phyloP scores from a whole-genome alignment of 2,888 invertebrate species.

The Andrena trimmerana region DNA sequence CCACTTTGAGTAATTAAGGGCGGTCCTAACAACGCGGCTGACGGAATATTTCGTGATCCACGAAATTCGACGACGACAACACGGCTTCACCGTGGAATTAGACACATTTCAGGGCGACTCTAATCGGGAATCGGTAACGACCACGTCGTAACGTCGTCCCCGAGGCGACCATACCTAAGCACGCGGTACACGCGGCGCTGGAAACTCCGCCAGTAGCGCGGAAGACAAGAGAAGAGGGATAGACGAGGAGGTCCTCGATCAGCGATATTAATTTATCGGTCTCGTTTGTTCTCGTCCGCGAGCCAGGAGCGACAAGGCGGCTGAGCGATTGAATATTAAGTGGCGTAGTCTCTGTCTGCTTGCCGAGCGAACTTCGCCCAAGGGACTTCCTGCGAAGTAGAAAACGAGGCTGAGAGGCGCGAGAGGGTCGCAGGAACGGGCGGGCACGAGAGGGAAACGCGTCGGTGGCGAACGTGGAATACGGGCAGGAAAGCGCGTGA shows the following conservation, averaged over 20 bases:
- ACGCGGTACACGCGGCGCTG: background rate
- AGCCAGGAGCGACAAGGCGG: constrained; percentile 57
- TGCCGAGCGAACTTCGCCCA: constrained; percentile 64
- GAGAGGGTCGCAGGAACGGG: background rate
- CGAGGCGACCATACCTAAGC: background rate
- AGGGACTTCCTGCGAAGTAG: constrained; percentile 67
- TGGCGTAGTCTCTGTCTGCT: constrained; percentile 52
- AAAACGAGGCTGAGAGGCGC: constrained; percentile 61
- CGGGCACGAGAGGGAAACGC: background rate
- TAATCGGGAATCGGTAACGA: background rate
- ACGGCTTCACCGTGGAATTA: background rate
- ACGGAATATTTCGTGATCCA: no score
- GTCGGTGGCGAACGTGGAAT: background rate
- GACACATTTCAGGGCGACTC: background rate
- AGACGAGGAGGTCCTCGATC: constrained; percentile 17
- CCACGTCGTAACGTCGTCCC: background rate
- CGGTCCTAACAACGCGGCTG: background rate
- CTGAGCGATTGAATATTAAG: constrained; percentile 80
- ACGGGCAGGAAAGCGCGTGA: constrained; percentile 43
- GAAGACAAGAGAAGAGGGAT: background rate
- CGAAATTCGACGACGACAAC: no score
- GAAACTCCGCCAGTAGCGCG: background rate
- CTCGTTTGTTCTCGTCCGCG: constrained; percentile 69
- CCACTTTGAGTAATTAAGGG: constrained; percentile 22
- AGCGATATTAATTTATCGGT: constrained; percentile 74